These are phyloP conservation scores for Echinarachnius parma DNA, from an alignment of 53 echinoderm and acorn worm genomes.

Conservation along the genomic window DNA sequence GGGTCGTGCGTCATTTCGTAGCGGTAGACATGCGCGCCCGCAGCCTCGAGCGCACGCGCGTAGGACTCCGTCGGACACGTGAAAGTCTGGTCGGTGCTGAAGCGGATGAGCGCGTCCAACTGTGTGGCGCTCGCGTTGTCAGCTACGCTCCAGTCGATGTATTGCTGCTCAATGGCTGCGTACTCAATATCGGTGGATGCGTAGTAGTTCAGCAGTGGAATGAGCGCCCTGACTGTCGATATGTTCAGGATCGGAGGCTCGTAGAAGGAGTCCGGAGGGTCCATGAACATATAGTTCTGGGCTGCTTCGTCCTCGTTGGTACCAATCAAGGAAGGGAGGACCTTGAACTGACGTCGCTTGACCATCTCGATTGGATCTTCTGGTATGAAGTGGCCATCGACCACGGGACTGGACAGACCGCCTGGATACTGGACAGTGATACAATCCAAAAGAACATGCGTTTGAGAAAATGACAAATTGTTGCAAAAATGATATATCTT, in stretches of 20 bases:
- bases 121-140: slow-evolving; percentile 55
- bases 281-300: slow-evolving; percentile 30
- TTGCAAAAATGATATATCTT: no score
- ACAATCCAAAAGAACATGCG: no score
- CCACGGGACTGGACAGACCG: slow-evolving; percentile 48
- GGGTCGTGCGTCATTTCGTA: slow-evolving; percentile 82
- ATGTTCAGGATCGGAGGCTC: slow-evolving; percentile 32
- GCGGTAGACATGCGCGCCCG: slow-evolving; percentile 43
- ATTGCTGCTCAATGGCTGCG: slow-evolving; percentile 62
- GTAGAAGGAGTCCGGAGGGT: slow-evolving; percentile 6
- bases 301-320: slow-evolving; percentile 61
- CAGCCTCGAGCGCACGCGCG: slow-evolving; percentile 19
- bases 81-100: slow-evolving; percentile 65
- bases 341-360: slow-evolving; percentile 47
- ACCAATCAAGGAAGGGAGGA: slow-evolving; percentile 53
- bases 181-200: slow-evolving; percentile 29
- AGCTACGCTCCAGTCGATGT: slow-evolving; percentile 55
- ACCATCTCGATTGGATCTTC: slow-evolving; percentile 56
- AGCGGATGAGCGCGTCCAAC: slow-evolving; percentile 30
- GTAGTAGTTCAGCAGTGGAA: slow-evolving; percentile 35
- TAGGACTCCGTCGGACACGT: slow-evolving; percentile 55
- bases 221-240: slow-evolving; percentile 7
- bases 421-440: no score
- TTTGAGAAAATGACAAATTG: no score
- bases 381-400: slow-evolving; percentile 61